Evolutionary conservation across 2,888 invertebrate genomes (phyloP).

Genomic region (Lamellibrachia columna): DNA sequence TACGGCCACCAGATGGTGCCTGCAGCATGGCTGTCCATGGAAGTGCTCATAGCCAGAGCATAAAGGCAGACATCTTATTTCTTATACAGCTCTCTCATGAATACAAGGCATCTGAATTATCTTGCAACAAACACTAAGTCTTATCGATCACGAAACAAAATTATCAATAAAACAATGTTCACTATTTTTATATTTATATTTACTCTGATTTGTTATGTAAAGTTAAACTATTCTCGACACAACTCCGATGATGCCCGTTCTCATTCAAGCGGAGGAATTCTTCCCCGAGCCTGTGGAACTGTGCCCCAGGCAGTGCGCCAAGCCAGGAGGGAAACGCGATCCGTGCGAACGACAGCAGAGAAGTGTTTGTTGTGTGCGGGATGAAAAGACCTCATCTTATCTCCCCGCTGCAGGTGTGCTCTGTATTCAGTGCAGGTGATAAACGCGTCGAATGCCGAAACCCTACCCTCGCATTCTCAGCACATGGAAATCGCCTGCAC

Average conservation of each 20-base stretch:
- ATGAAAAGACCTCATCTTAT: neutral
- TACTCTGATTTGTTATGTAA: neutral
- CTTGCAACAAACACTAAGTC: neutral
- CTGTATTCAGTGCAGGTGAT: conserved; percentile 10
- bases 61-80: neutral
- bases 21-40: neutral
- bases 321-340: neutral
- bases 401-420: neutral
- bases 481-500: neutral
- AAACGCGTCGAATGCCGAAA: neutral
- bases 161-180: neutral
- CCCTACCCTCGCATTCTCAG: neutral
- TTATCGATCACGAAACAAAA: neutral
- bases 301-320: neutral
- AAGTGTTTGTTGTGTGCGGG: neutral
- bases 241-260: neutral
- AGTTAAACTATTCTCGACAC: neutral
- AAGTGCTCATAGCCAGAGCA: neutral
- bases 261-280: neutral
- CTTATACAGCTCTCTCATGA: neutral
- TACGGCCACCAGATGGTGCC: neutral
- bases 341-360: neutral
- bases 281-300: neutral
- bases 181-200: neutral
- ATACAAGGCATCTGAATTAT: neutral